Evolutionary conservation across 1,140 invertebrate genomes (phyloP), one percentile per base, ranked within the genome.

Genomic region (Myzus persicae): DNA sequence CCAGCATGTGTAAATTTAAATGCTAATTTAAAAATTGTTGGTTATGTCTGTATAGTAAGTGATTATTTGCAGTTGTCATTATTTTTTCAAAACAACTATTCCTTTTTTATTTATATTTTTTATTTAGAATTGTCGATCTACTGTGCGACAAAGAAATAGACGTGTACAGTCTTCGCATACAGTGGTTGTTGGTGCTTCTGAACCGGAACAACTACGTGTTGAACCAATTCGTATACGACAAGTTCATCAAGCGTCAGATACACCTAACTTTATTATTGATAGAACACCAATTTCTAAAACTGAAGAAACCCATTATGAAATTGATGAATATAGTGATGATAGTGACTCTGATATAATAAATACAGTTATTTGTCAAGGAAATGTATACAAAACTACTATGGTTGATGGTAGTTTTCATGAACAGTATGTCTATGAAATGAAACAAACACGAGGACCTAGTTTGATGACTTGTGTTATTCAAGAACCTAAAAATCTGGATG

Each of bases 391-490:
- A 93, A 93, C 91, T 18, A 18, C 36, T 6, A 93, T 93, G 91
- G 48, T 93, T 26, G 91, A 93, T 40, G 91, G 76, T 20, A 85
- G 1, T 48, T 93, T 93, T 54, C 81, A 93, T 18, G 67, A 82
- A n/a, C 91, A 93, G n/a, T 93, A 93, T 93, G 91, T 93, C 59
- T 93, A 93, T 85, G 91, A 93, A 85, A 93, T 93, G 91, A 93
- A 93, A 93, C 91, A 93, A 85, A 93, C 91, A 26, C 42, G 91
- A 93, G 91, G 91, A 20, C 91, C 91, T 85, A 93, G 91, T 93
- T 84, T 93, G 46, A 93, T 93, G 91, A 93, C 81, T 5, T 93
- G 91, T 85, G 91, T 93, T 84, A 38, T 93, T 84, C 91, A 93
- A 84, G 91, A 85, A 24, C 91, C 91, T 40, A 93, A 93, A 54